A percentile compares a stretch with the other conserved stretches of the same genome.
These are phyloP conservation scores for Heptranchias perlo DNA, from an alignment of 2,113 vertebrate genomes.

Conservation along the genomic window DNA sequence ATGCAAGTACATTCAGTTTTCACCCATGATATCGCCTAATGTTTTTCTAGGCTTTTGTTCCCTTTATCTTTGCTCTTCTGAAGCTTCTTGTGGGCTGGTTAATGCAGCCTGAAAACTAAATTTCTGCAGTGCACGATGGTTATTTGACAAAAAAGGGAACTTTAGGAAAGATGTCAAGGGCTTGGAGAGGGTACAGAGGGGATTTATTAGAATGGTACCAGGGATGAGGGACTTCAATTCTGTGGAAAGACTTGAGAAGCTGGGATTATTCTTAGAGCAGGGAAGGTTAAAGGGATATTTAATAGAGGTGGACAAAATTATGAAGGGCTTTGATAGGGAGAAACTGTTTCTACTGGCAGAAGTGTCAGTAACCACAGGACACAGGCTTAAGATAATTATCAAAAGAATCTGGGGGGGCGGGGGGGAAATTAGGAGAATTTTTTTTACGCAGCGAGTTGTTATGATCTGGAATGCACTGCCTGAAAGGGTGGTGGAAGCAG, in stretches of 20 bases:
- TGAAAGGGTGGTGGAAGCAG: background rate
- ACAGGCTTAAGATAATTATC: background rate
- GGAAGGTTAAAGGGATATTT: background rate
- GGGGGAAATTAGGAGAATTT: background rate
- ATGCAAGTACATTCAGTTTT: background rate
- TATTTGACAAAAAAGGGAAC: background rate
- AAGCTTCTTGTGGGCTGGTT: background rate
- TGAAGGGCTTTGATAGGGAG: background rate
- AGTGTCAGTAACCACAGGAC: no score
- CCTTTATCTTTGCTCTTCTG: background rate
- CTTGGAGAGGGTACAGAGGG: background rate
- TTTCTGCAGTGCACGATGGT: no score
- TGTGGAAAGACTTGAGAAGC: background rate
- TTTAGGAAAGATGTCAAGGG: background rate
- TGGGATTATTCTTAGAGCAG: background rate
- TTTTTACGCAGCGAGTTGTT: background rate
- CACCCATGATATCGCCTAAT: background rate
- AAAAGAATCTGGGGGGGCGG: background rate
- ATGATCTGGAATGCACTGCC: background rate
- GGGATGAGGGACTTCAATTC: background rate
- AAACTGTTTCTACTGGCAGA: background rate
- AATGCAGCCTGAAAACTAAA: background rate
- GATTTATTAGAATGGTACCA: background rate
- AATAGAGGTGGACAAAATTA: background rate
- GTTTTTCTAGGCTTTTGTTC: background rate